Conservation (phyloP, 2,888 invertebrate species). For the Acleris literana region DNA sequence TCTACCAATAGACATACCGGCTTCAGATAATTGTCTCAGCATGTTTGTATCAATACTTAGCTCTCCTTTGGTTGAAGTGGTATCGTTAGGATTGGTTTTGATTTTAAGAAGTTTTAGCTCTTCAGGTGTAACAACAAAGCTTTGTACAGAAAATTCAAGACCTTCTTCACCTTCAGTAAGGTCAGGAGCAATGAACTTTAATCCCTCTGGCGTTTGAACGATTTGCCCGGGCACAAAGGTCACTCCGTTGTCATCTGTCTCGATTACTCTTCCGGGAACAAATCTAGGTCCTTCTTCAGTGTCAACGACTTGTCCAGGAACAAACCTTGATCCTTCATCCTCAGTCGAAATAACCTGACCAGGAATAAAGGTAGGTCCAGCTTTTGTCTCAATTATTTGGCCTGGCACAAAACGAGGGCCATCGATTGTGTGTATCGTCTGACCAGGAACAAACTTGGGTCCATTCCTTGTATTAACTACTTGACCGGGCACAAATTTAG, state of each 20-base stretch:
- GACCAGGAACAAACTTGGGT: constrained; percentile 87
- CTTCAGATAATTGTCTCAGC: constrained; percentile 86
- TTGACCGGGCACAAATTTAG: constrained; percentile 91
- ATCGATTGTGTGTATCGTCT: constrained; percentile 88
- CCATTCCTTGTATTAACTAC: constrained; percentile 87
- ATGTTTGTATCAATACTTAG: constrained; percentile 86
- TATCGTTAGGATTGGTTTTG: constrained; percentile 79
- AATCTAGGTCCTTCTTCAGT: constrained; percentile 88
- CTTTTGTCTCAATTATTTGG: constrained; percentile 89
- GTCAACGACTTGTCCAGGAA: constrained; percentile 88
- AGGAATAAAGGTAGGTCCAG: constrained; percentile 90
- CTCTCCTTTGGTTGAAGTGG: constrained; percentile 82
- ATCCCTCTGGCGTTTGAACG: constrained; percentile 87
- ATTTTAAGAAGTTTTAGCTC: constrained; percentile 77
- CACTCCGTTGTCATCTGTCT: constrained; percentile 87
- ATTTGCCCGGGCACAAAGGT: constrained; percentile 92
- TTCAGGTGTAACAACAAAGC: constrained; percentile 83
- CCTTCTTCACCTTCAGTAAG: constrained; percentile 86
- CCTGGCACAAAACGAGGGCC: constrained; percentile 91
- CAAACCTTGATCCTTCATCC: constrained; percentile 84
- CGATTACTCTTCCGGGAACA: constrained; percentile 88
- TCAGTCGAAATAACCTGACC: constrained; percentile 89
- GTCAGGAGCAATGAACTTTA: constrained; percentile 87
- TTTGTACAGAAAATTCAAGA: constrained; percentile 88
- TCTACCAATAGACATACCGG: constrained; percentile 87